A percentile compares a stretch with the other conserved stretches of the same genome.
Evolutionary conservation across 2,113 vertebrate genomes (phyloP).

Genomic region (Paracanthobrama guichenoti): DNA sequence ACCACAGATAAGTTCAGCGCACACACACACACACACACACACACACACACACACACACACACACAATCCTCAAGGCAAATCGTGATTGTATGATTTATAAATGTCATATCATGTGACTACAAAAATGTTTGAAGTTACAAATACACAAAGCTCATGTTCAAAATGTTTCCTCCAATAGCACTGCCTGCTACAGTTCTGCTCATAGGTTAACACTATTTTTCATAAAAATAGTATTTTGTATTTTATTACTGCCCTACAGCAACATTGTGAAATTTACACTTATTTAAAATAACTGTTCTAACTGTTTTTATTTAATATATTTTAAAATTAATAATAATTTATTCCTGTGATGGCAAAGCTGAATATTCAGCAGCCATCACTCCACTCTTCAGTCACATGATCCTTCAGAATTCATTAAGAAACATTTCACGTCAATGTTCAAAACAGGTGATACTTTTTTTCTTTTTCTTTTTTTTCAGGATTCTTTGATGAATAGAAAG

Average conservation of each 20-base stretch:
- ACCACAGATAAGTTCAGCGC: neutral
- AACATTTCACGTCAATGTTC: no score
- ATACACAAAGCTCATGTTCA: neutral
- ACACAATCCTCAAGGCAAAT: neutral
- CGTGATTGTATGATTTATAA: neutral
- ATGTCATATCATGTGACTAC: neutral
- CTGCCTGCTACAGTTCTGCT: neutral
- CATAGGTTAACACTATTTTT: neutral
- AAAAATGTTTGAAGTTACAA: conserved; percentile 18
- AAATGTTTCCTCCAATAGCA: neutral
- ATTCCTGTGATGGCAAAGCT: no score
- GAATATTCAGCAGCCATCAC: no score
- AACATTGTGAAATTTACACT: neutral
- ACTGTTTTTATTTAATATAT: neutral
- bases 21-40: neutral
- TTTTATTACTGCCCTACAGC: neutral
- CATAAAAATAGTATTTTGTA: neutral
- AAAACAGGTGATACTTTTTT: no score
- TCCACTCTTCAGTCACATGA: no score
- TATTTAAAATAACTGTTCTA: neutral
- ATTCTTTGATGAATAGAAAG: no score
- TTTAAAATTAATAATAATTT: no score
- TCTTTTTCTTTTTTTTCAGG: no score
- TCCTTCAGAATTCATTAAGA: no score
- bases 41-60: no score